Conservation (phyloP, 1,140 invertebrate species). For the Drosophila asahinai region DNA sequence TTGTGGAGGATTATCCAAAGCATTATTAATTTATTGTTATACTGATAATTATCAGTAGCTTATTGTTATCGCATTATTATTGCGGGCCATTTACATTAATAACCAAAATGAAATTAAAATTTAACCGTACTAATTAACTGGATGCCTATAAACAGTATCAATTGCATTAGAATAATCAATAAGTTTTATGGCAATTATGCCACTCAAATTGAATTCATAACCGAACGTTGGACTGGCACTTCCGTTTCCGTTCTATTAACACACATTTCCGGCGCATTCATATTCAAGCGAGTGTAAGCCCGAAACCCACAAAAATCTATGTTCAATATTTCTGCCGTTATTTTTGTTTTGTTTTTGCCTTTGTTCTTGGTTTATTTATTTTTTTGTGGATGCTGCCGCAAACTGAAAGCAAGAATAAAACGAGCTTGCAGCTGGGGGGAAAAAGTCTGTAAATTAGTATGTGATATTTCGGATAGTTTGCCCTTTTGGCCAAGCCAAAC, state of each 20-base stretch:
- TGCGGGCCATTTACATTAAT: slow-evolving; percentile 11
- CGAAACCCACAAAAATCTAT: slow-evolving; percentile 49
- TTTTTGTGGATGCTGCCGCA: slow-evolving; percentile 20
- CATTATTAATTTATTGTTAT: not conserved
- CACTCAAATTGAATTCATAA: slow-evolving; percentile 48
- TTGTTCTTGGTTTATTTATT: slow-evolving; percentile 9
- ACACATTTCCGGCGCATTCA: slow-evolving; percentile 67
- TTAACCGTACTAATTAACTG: slow-evolving; percentile 8
- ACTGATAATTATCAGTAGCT: not conserved
- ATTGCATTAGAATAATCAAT: slow-evolving; percentile 39
- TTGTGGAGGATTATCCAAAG: too few relatives aligned
- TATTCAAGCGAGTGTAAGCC: slow-evolving; percentile 43
- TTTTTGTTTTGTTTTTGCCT: not conserved
- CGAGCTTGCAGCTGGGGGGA: slow-evolving; percentile 10
- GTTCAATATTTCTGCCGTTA: slow-evolving; percentile 21
- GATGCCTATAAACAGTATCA: slow-evolving; percentile 20
- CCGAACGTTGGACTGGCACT: slow-evolving; percentile 50
- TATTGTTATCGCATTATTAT: not conserved
- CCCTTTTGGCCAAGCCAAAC: slow-evolving; percentile 58
- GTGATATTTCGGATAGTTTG: slow-evolving; percentile 78
- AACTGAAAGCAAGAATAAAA: slow-evolving; percentile 25
- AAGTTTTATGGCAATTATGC: slow-evolving; percentile 40
- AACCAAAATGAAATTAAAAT: slow-evolving; percentile 12
- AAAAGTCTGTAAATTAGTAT: slow-evolving; percentile 73
- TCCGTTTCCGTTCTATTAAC: slow-evolving; percentile 77